These are phyloP conservation scores for Drosophila orosa DNA, from an alignment of 1,140 invertebrate species.

Conservation along the genomic window DNA sequence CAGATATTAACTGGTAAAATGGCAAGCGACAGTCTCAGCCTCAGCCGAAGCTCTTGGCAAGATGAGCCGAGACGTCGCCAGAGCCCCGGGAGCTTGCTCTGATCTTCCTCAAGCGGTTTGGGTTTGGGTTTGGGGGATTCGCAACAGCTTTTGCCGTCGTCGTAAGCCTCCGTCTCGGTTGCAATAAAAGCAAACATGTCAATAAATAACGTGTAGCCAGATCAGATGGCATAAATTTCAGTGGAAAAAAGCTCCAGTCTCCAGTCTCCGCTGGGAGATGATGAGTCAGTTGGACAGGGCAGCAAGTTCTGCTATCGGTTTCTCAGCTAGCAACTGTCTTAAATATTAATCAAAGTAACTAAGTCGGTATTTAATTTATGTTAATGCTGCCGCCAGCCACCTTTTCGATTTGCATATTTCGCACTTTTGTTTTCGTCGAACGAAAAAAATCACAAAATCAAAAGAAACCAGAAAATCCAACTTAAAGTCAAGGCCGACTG, in stretches of 20 bases:
- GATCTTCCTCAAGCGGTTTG: conserved; percentile 61
- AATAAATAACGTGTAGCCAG: conserved; percentile 65
- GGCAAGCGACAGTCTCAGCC: conserved; percentile 30
- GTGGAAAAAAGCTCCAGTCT: conserved; percentile 28
- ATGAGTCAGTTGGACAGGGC: conserved; percentile 54
- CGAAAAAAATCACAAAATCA: conserved; percentile 22
- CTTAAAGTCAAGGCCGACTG: conserved; percentile 74
- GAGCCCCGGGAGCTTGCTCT: conserved; percentile 34
- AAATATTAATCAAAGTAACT: conserved; percentile 40
- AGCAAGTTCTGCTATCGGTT: conserved; percentile 30
- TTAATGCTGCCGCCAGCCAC: conserved; percentile 41
- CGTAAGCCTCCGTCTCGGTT: conserved; percentile 25
- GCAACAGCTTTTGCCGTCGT: conserved; percentile 56
- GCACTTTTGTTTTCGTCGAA: conserved; percentile 72
- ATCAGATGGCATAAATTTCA: conserved; percentile 48
- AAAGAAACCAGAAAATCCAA: conserved; percentile 53
- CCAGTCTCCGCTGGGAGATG: conserved; percentile 23
- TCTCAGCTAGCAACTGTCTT: conserved; percentile 40
- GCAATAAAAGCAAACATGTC: conserved; percentile 75
- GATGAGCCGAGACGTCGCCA: conserved; percentile 41
- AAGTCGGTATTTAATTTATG: conserved; percentile 61
- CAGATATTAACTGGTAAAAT: conserved; percentile 73
- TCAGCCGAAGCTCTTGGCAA: conserved; percentile 22
- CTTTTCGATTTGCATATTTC: conserved; percentile 64
- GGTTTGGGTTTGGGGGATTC: conserved; percentile 29